Base-by-base conservation (phyloP, 1,140 invertebrate genomes). In the Pogonomyrmex californicus region DNA sequence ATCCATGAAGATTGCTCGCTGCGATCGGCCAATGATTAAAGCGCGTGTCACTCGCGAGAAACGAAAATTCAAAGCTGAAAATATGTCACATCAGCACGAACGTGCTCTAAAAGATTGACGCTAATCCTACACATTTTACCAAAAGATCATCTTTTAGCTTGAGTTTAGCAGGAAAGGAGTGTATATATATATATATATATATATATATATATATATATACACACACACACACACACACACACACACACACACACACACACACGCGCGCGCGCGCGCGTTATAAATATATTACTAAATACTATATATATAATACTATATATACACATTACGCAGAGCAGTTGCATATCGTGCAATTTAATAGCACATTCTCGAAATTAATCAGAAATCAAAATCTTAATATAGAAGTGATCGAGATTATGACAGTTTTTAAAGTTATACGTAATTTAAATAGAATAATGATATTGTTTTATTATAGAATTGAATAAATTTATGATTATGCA, bases 1-100 rank as follows among this genome's bases (percentile, higher is more conserved):
- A 90, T 92, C 87, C 81, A 76, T 71, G 88, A 91, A 92, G 91
- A 92, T 92, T 91, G 91, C 87, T 85, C 79, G 87, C 86, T 63
- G 54, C 77, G 86, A 91, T 91, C 78, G 88, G 76, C 70, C 71
- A 63, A 81, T 85, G 89, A 88, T 87, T 88, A 86, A 79, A 75
- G 56, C 76, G 73, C 58, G 82, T 58, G 88, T 73, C 44, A 51
- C 56, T 44, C 83, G 73, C 41, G 41, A 58, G 41, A 36, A 49
- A 23, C 36, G 89, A 82, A 88, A 90, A 90, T 82, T 86, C 68
- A 77, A 91, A 90, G 90, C 90, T 83, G 85, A 87, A 86, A 88
- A 87, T 63, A 71, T 47, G 87, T 76, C 77, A 87, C 71, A 44
- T 47, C 47, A 82, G 89, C 89, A 91, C 90, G 90, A 90, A 91